Evolutionary conservation across 2,888 invertebrate species (phyloP).

Genomic region (Dicranocentrus wangi): DNA sequence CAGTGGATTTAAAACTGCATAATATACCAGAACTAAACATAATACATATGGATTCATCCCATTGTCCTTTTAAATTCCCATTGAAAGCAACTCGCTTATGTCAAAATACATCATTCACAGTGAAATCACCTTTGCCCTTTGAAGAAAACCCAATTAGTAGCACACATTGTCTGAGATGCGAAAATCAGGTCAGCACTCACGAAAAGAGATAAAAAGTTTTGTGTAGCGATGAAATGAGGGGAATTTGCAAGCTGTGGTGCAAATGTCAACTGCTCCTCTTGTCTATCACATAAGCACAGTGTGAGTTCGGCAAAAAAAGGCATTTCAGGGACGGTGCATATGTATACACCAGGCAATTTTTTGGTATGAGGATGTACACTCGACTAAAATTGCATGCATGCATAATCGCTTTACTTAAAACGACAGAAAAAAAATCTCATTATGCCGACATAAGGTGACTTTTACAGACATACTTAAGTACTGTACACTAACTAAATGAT

Average conservation of each 20-base stretch:
- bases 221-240: not conserved
- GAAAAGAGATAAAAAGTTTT: constrained; percentile 6
- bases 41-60: constrained; percentile 8
- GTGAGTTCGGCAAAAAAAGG: constrained; percentile 14
- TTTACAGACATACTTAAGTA: not conserved
- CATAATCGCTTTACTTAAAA: constrained; percentile 50
- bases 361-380: not conserved
- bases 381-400: constrained; percentile 43
- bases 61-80: not conserved
- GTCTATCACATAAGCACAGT: constrained; percentile 48
- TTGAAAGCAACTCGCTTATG: constrained; percentile 12
- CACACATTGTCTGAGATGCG: constrained; percentile 28
- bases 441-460: constrained; percentile 24
- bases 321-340: not conserved
- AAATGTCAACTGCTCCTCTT: constrained; percentile 53
- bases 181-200: constrained; percentile 22
- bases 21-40: not conserved
- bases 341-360: not conserved
- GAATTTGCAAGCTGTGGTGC: constrained; percentile 27
- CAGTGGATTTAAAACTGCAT: not conserved
- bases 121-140: constrained; percentile 59
- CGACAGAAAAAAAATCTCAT: constrained; percentile 33
- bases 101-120: constrained; percentile 37
- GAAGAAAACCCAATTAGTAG: constrained; percentile 52
- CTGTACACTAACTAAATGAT: not conserved